phyloP scores from a whole-genome alignment of 2,797 vertebrate species.

The Siniperca scherzeri region DNA sequence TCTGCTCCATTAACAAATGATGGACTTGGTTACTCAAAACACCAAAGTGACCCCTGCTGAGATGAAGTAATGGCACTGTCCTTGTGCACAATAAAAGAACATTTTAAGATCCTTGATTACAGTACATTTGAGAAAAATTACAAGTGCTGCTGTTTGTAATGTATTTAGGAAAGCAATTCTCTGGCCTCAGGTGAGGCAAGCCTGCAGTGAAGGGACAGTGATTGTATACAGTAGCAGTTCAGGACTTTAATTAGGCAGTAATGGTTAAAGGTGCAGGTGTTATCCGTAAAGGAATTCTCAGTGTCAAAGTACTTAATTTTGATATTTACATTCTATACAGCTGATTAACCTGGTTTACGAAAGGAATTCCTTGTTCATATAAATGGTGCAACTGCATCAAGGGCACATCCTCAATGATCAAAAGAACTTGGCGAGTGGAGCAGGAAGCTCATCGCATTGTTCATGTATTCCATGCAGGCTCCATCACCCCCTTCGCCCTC shows the following conservation, averaged over 20 bases:
- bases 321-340: background rate
- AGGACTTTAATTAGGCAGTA: background rate
- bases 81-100: background rate
- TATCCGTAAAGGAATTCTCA: background rate
- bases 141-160: background rate
- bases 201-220: background rate
- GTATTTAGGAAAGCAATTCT: background rate
- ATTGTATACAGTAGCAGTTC: background rate
- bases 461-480: constrained; percentile 88
- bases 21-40: background rate
- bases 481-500: constrained; percentile 90
- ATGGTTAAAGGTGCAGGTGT: background rate
- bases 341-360: constrained; percentile 13
- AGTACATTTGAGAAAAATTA: background rate
- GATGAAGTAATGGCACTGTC: background rate
- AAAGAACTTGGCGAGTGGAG: constrained; percentile 8
- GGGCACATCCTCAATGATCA: constrained; percentile 34
- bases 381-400: constrained; percentile 28
- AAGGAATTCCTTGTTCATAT: constrained; percentile 29
- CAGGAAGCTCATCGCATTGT: constrained; percentile 56
- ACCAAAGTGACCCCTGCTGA: no score
- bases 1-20: background rate
- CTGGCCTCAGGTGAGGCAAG: background rate
- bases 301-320: background rate
- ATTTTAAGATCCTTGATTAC: background rate